phyloP scores from a whole-genome alignment of 1,140 invertebrate genomes.

The Drosophila biarmipes region DNA sequence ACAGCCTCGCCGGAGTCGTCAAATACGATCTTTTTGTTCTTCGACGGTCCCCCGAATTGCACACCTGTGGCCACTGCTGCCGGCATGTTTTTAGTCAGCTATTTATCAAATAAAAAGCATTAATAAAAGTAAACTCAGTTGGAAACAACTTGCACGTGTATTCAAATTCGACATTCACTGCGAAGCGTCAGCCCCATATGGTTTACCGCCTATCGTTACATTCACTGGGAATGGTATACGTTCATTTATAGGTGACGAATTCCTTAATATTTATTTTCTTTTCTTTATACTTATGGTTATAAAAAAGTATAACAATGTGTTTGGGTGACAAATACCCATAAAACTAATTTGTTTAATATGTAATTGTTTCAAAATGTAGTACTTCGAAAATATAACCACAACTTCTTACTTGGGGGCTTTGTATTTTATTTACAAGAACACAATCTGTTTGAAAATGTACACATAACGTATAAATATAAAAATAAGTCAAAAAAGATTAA shows the following conservation, averaged over 20 bases:
- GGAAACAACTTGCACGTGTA: constrained; percentile 57
- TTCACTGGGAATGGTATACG: neutral
- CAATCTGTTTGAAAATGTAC: too few species aligned
- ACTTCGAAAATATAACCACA: too few species aligned
- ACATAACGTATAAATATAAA: too few species aligned
- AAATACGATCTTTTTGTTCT: constrained; percentile 79
- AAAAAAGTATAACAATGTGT: too few species aligned
- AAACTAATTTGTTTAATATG: too few species aligned
- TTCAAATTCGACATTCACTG: constrained; percentile 30
- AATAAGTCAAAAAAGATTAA: too few species aligned
- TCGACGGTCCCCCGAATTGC: constrained; percentile 48
- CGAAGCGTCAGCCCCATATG: constrained; percentile 27
- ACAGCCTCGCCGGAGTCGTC: constrained; percentile 70
- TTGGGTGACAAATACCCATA: too few species aligned
- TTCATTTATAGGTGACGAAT: constrained; percentile 1
- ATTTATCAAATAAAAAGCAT: constrained; percentile 22
- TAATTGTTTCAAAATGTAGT: too few species aligned
- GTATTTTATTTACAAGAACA: too few species aligned
- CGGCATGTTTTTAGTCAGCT: constrained; percentile 54
- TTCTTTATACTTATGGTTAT: neutral
- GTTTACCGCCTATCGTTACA: neutral
- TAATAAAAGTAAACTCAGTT: constrained; percentile 25
- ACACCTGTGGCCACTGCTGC: constrained; percentile 55
- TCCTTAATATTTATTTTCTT: neutral
- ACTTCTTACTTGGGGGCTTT: too few species aligned